Percentiles rank a stretch among this genome's conserved stretches.
Evolutionary conservation across 2,113 vertebrate species (phyloP).

Genomic region (Furnarius figulus): DNA sequence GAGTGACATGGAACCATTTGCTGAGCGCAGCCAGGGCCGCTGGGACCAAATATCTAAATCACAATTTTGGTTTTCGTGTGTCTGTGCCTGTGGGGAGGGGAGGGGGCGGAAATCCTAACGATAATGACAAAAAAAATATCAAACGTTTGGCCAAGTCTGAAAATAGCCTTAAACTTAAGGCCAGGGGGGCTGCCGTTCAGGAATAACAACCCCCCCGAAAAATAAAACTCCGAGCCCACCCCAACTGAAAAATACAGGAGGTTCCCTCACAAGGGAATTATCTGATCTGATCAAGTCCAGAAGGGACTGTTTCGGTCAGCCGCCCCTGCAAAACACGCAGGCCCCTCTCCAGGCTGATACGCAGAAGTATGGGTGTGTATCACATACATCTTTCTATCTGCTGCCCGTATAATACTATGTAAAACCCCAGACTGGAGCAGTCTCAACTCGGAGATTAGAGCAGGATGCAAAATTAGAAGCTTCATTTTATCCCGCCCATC

Average conservation of each 20-base stretch:
- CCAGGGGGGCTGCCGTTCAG: background rate
- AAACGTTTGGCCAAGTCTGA: slow-evolving; percentile 61
- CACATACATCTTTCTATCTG: background rate
- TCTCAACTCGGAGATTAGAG: slow-evolving; percentile 1
- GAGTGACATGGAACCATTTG: slow-evolving; percentile 84
- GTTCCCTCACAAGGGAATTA: background rate
- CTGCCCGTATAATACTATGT: background rate
- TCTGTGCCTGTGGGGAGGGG: background rate
- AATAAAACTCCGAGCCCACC: background rate
- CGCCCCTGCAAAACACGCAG: background rate
- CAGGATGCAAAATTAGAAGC: slow-evolving; percentile 8
- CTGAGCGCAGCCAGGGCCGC: slow-evolving; percentile 72
- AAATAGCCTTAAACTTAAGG: slow-evolving; percentile 48
- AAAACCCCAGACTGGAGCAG: background rate
- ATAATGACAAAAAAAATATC: slow-evolving; percentile 72
- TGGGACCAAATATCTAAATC: slow-evolving; percentile 82
- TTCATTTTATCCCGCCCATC: background rate
- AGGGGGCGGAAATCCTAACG: background rate
- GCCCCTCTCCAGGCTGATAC: background rate
- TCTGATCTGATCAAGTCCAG: background rate
- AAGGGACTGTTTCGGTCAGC: background rate
- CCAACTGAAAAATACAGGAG: background rate
- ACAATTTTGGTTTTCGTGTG: slow-evolving; percentile 75
- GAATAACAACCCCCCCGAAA: background rate
- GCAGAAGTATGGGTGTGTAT: background rate